These are phyloP conservation scores for Chaitophorus viminalis DNA, from an alignment of 2,888 invertebrate species.

Conservation along the genomic window DNA sequence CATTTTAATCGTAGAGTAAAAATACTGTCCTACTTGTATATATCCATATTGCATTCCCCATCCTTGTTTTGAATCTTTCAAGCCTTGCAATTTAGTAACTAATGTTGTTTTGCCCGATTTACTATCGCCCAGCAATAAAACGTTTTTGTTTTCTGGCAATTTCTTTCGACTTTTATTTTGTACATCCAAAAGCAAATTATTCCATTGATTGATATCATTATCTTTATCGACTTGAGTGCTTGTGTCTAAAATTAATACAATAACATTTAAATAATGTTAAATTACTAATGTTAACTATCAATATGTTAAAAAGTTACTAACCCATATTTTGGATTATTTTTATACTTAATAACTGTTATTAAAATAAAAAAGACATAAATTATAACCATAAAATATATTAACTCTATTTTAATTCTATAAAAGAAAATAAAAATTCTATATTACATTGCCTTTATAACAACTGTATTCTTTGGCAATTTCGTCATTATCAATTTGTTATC, in stretches of 20 bases:
- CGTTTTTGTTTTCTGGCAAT: conserved; percentile 92
- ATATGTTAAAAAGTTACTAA: neutral
- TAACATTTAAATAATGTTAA: neutral
- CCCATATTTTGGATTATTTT: neutral
- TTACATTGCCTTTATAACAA: neutral
- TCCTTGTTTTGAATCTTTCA: conserved; percentile 97
- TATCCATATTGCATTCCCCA: conserved; percentile 98
- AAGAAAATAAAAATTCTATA: neutral
- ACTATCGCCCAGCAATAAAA: conserved; percentile 94
- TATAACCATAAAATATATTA: neutral
- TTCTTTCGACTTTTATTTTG: conserved; percentile 94
- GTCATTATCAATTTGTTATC: neutral
- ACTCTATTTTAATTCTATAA: neutral
- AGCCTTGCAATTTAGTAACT: conserved; percentile 95
- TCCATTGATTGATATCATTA: conserved; percentile 55
- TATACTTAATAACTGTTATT: neutral
- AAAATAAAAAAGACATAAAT: neutral
- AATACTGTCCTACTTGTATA: conserved; percentile 78
- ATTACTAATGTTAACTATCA: neutral
- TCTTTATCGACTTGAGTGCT: conserved; percentile 15
- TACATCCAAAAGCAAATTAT: conserved; percentile 73
- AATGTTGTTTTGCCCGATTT: conserved; percentile 98
- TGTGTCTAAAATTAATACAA: neutral
- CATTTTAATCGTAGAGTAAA: neutral
- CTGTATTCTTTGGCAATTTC: neutral